Conservation (phyloP, 2,797 vertebrate genomes). For the Eospalax fontanierii region DNA sequence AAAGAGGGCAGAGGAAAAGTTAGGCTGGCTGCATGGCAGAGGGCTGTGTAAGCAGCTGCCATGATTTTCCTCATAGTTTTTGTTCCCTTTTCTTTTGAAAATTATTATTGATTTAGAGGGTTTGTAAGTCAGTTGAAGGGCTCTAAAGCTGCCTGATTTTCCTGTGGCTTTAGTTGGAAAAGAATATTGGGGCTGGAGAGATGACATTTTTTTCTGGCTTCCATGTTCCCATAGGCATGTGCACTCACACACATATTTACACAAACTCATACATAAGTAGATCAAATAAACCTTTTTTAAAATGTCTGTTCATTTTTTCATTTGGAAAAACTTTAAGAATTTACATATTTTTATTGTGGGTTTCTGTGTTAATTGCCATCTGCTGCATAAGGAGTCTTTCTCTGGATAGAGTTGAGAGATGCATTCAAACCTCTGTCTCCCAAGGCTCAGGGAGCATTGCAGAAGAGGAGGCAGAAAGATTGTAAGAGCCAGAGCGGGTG, state of each 20-base stretch:
- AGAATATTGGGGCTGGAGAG: background rate
- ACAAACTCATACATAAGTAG: background rate
- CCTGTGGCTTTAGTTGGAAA: slow-evolving; percentile 33
- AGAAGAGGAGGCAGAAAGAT: no score
- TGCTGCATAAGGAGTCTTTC: no score
- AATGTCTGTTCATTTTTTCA: background rate
- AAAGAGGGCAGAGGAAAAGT: no score
- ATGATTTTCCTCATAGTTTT: slow-evolving; percentile 4
- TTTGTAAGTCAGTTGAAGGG: slow-evolving; percentile 40
- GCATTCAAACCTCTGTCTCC: no score
- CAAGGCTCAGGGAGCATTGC: no score
- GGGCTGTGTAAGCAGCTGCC: background rate
- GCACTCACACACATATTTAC: background rate
- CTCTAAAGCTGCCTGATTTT: slow-evolving; percentile 27
- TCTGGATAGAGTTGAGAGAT: no score
- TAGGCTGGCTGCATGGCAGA: background rate
- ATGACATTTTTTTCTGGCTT: background rate
- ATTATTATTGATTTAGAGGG: slow-evolving; percentile 50
- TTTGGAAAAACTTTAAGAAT: slow-evolving; percentile 33
- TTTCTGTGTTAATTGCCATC: no score
- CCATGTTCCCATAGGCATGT: background rate
- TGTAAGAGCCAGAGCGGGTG: no score
- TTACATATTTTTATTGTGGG: slow-evolving; percentile 36
- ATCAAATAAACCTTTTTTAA: background rate
- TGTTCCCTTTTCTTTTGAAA: slow-evolving; percentile 63